phyloP scores from a whole-genome alignment of 2,113 vertebrate species.

The Lutjanus erythropterus region DNA sequence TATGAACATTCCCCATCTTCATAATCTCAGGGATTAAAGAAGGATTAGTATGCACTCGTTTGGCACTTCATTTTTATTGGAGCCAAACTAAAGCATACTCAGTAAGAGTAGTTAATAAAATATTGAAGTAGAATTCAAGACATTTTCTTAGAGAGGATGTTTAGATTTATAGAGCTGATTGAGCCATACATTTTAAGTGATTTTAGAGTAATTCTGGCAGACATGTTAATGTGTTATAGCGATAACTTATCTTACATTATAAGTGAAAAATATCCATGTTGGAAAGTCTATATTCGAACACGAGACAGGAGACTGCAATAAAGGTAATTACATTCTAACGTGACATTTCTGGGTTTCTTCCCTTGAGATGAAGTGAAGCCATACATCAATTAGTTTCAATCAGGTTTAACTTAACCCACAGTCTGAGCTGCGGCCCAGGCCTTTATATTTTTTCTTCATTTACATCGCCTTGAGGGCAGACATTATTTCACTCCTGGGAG shows the following conservation, averaged over 20 bases:
- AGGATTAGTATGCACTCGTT: neutral
- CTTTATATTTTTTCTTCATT: conserved; percentile 75
- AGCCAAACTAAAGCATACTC: neutral
- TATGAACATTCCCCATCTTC: neutral
- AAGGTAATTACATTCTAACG: conserved; percentile 66
- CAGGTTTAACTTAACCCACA: conserved; percentile 67
- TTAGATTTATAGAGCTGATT: conserved; percentile 13
- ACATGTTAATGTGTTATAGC: neutral
- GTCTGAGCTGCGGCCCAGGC: conserved; percentile 24
- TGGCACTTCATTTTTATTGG: neutral
- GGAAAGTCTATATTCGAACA: conserved; percentile 44
- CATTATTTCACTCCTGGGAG: conserved; percentile 68
- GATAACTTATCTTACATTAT: conserved; percentile 3
- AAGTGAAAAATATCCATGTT: conserved; percentile 21
- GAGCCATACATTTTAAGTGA: conserved; percentile 24
- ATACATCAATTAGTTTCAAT: conserved; percentile 76
- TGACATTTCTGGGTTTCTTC: conserved; percentile 70
- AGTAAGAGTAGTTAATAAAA: neutral
- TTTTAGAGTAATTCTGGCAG: conserved; percentile 30
- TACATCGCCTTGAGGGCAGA: conserved; percentile 68
- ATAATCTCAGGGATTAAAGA: neutral
- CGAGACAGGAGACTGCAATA: conserved; percentile 39
- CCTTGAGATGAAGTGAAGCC: conserved; percentile 58
- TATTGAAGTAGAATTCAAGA: conserved; percentile 7
- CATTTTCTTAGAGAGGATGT: conserved; percentile 29